Percentiles rank a stretch among this genome's conserved stretches.
Conservation (phyloP, 2,888 invertebrate genomes). For the Patella caerulea region DNA sequence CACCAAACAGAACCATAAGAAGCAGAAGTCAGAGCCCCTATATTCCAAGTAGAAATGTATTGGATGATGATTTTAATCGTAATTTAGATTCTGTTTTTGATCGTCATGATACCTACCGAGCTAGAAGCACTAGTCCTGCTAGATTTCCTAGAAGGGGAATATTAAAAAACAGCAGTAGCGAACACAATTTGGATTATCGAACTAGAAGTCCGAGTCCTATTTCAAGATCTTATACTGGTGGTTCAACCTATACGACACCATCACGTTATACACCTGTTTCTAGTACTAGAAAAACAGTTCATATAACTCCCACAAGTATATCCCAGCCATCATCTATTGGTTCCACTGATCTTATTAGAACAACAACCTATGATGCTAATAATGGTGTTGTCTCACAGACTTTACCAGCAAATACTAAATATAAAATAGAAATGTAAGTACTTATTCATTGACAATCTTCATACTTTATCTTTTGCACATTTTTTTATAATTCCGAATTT, state of each 20-base stretch:
- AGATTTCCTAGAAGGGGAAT: conserved; percentile 25
- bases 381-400: not conserved
- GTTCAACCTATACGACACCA: conserved; percentile 33
- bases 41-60: not conserved
- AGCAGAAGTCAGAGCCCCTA: conserved; percentile 8
- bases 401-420: not conserved
- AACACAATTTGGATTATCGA: conserved; percentile 12
- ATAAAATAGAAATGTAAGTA: conserved; percentile 8
- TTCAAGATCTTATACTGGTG: conserved; percentile 16
- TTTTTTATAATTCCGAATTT: no score
- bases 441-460: not conserved
- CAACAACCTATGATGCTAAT: not conserved
- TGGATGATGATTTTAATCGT: not conserved
- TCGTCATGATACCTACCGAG: conserved; percentile 1
- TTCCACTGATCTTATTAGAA: no score
- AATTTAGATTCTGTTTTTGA: not conserved
- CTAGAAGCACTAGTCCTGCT: conserved; percentile 17
- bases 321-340: no score
- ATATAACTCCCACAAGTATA: conserved; percentile 20
- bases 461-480: no score
- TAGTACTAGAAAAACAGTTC: not conserved
- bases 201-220: conserved; percentile 33
- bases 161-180: conserved; percentile 23
- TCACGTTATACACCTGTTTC: conserved; percentile 16
- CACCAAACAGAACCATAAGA: not conserved